Conservation (phyloP, 1,140 invertebrate species). For the Saccostrea cuccullata region DNA sequence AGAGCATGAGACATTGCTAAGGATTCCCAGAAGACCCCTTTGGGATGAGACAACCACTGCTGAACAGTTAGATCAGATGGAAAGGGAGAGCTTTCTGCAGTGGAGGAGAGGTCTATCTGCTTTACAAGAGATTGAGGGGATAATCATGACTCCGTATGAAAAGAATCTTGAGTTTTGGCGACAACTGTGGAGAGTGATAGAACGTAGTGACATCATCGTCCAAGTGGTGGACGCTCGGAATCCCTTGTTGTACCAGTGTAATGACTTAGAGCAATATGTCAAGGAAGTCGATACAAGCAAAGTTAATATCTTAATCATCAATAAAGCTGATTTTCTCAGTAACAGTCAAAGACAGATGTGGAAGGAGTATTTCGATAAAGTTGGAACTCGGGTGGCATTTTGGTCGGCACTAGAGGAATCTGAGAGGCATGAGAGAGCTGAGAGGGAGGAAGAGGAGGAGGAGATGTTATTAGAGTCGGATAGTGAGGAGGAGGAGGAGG, state of each 20-base stretch:
- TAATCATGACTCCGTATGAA: slow-evolving; percentile 97
- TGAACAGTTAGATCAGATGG: slow-evolving; percentile 87
- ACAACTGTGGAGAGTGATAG: slow-evolving; percentile 98
- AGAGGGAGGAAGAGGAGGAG: neutral
- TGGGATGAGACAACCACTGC: slow-evolving; percentile 88
- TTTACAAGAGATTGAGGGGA: slow-evolving; percentile 88
- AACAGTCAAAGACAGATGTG: slow-evolving; percentile 87
- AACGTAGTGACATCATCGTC: slow-evolving; percentile 95
- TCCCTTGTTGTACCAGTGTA: slow-evolving; percentile 94
- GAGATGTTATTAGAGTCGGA: slow-evolving; percentile 52
- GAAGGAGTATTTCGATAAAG: slow-evolving; percentile 91
- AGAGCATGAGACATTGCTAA: slow-evolving; percentile 84
- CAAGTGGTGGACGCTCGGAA: slow-evolving; percentile 98
- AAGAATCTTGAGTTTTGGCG: slow-evolving; percentile 99
- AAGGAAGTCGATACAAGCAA: slow-evolving; percentile 89
- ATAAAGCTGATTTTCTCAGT: slow-evolving; percentile 97
- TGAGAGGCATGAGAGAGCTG: slow-evolving; percentile 58
- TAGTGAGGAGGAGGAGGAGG: slow-evolving; percentile 52
- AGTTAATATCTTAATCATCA: slow-evolving; percentile 91
- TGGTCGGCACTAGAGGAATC: slow-evolving; percentile 86
- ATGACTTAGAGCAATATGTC: slow-evolving; percentile 96
- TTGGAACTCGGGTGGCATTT: slow-evolving; percentile 86
- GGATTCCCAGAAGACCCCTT: slow-evolving; percentile 90
- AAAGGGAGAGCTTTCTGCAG: slow-evolving; percentile 90
- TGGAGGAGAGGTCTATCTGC: slow-evolving; percentile 91